Base-by-base conservation (phyloP, 2,888 invertebrate species). In the Rhingia campestris region DNA sequence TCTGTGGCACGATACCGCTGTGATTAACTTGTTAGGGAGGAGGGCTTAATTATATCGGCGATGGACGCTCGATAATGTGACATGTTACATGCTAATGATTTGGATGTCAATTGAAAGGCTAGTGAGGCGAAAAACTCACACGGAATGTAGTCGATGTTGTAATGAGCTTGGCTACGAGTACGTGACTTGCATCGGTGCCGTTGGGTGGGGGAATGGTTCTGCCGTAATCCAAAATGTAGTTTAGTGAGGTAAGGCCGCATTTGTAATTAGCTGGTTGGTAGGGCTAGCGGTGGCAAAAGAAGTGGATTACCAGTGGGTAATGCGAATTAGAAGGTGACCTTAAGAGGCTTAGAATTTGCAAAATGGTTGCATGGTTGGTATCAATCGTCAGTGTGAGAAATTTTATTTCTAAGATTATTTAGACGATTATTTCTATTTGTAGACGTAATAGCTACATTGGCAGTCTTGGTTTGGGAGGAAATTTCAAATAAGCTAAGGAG, bases 61-160 rank as follows among this genome's bases (percentile, higher is more conserved):
- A 76, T 37, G 63, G 53, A 56, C 45, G 79, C 70, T 70, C 56
- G 80, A 81, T 85, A 85, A 85, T 85, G 85, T 81, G 85, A 72
- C 81, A 85, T 81, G 85, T 85, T 67, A 85, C 85, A 85, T 81
- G 75, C 75, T 85, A 81, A 85, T 81, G 75, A 79, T 69, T 79
- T 53, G 59, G 12, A 61, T 53, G 64, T 59, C 69, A 79, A 75
- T 75, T 64, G 70, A 41, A 73, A 22, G 67, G 61, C 45, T 47
- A 59, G 53, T 53, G 64, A 35, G 70, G 54, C 66, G 54, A 7
- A 41, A 53, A 39, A 30, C 59, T 49, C 33, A 37, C 7, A 67
- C 43, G 22, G 10, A 51, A 14, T 67, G 66, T 63, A 53, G 37
- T 77, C 67, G 73, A 64, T 53, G 35, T 58, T 72, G 61, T 56